Percentiles rank a stretch among this genome's conserved stretches.
Conservation (phyloP, 1,140 invertebrate genomes). For the Cardiocondyla obscurior region DNA sequence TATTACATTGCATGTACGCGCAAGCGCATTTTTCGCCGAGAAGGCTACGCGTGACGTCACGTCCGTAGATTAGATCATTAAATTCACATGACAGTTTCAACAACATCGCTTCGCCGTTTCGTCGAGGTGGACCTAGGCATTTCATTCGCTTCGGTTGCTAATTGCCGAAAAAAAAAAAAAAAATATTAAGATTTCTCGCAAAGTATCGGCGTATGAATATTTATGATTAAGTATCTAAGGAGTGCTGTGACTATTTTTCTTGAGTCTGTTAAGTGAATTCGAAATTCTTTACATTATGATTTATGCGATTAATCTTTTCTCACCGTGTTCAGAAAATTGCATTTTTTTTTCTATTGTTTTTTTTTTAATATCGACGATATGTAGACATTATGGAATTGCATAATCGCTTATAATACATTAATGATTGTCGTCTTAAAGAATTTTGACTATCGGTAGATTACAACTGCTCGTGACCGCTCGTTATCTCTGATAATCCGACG, state of each 20-base stretch:
- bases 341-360: neutral
- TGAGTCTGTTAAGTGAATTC: no score
- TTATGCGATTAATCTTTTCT: neutral
- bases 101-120: slow-evolving; percentile 14
- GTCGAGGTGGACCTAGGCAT: neutral
- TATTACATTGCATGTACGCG: slow-evolving; percentile 34
- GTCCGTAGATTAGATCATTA: slow-evolving; percentile 40
- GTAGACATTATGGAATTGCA: neutral
- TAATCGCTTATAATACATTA: neutral
- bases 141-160: neutral
- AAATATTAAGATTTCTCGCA: no score
- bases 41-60: slow-evolving; percentile 14
- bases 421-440: neutral
- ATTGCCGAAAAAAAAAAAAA: neutral
- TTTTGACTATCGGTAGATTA: neutral
- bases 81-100: slow-evolving; percentile 9
- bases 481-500: slow-evolving; percentile 22
- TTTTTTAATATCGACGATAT: neutral
- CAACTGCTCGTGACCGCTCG: neutral
- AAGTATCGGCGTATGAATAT: neutral
- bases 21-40: neutral
- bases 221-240: no score
- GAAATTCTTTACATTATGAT: no score
- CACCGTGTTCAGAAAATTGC: neutral
- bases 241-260: no score